Evolutionary conservation across 2,113 vertebrate species (phyloP), one percentile per base, ranked within the genome.

Genomic region (Zapornia atra): DNA sequence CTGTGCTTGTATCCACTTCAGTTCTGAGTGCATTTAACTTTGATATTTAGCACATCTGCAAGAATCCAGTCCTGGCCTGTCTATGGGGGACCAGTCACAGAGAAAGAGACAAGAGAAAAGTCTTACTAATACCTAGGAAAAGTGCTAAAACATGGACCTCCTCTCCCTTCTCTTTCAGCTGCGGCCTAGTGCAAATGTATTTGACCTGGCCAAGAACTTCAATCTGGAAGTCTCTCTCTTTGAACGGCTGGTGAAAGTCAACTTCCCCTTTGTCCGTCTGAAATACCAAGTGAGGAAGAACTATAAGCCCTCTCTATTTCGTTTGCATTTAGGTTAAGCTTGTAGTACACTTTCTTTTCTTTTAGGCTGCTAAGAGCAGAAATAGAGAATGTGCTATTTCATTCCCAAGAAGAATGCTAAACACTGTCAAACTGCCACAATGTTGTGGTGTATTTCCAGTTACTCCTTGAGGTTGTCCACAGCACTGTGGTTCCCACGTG

Each of bases 151-250:
- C 4, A 3, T 36, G 17, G 29, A 77, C 64, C 12, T 92, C 10
- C 22, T 92, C 18, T 76, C 8, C 56, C 70, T 94, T 98, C 51
- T 84, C 63, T 97, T 88, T 79, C 95, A 99, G 99, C 97, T 99
- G 81, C 98, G 98, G 50, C 99, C 99, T 75, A 99, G 98, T 93
- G 98, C 99, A 88, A 99, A 99, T 3, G 99, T 99, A 3, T 99
- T 98, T 71, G 99, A 99, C 33, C 98, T 99, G 66, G 99, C 99
- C 59, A 99, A 98, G 97, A 99, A 99, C 96, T 99, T 99, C 98
- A 98, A 98, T 95, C 98, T 99, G 53, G 99, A 99, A 94, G 98
- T 99, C 61, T 99, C 99, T 60, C 99, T 99, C 97, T 99, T 99
- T 98, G 99, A 99, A 96, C 98, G 99, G 57, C 98, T 99, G 65